phyloP scores from a whole-genome alignment of 64 coral and sea anemone genomes.

The Orbicella faveolata region DNA sequence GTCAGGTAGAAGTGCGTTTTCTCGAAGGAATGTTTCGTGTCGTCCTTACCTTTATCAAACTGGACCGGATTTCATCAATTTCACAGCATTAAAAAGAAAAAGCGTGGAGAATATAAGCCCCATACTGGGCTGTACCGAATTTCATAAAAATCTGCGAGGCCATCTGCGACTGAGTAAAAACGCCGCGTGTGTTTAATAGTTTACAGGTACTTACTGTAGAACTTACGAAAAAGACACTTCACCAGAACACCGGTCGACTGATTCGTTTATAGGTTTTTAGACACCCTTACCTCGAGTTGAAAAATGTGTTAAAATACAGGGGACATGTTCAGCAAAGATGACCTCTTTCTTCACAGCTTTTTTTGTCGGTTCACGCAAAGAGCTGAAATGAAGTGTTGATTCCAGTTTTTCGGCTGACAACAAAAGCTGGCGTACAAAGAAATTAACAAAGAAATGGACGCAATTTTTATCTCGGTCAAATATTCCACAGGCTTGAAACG shows the following conservation, averaged over 20 bases:
- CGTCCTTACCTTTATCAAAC: too few relatives aligned
- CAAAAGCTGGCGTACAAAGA: not conserved
- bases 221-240: too few relatives aligned
- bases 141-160: too few relatives aligned
- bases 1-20: too few relatives aligned
- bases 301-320: conserved; percentile 3
- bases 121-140: too few relatives aligned
- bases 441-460: not conserved
- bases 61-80: too few relatives aligned
- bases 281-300: not conserved
- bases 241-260: too few relatives aligned
- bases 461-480: not conserved
- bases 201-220: not conserved
- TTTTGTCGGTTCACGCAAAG: not conserved
- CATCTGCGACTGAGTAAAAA: too few relatives aligned
- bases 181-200: too few relatives aligned
- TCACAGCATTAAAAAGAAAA: too few relatives aligned
- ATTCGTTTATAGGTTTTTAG: not conserved
- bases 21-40: too few relatives aligned
- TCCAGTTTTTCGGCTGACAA: not conserved
- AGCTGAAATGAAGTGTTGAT: not conserved
- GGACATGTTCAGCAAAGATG: not conserved
- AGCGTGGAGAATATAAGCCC: too few relatives aligned
- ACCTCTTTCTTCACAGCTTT: not conserved
- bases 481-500: not conserved